Evolutionary conservation across 2,888 invertebrate species (phyloP).

Genomic region (Xestia rhomboidea): DNA sequence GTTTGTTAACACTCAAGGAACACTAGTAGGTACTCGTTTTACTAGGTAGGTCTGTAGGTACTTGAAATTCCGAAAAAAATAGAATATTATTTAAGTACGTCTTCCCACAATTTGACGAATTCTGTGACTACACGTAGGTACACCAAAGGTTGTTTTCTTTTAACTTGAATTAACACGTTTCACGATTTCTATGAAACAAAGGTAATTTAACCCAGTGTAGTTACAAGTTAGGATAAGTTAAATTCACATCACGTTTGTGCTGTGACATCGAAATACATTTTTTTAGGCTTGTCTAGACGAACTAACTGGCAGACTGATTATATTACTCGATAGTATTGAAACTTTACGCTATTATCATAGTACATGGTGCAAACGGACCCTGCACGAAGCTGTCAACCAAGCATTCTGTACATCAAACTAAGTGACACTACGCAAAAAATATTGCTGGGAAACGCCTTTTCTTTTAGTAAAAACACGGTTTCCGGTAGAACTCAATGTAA

Average conservation of each 20-base stretch:
- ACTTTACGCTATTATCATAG: not conserved
- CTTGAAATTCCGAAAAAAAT: not conserved
- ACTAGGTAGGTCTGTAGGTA: not conserved
- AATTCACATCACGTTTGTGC: constrained; percentile 48
- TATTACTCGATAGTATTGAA: constrained; percentile 14
- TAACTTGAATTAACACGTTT: constrained; percentile 1
- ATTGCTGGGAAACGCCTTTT: not conserved
- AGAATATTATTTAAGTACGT: not conserved
- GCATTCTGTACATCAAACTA: not conserved
- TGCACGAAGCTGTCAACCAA: too few species aligned
- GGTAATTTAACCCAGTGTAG: constrained; percentile 29
- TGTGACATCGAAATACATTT: constrained; percentile 25
- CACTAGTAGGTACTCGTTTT: not conserved
- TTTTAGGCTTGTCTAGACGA: constrained; percentile 24
- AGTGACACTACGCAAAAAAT: not conserved
- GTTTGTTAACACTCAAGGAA: not conserved
- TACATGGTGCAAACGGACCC: not conserved
- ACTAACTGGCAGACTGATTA: constrained; percentile 27
- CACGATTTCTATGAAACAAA: constrained; percentile 16
- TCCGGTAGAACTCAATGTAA: not conserved
- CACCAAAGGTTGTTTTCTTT: not conserved
- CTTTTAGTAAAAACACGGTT: not conserved
- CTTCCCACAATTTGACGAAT: not conserved
- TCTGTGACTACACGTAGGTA: not conserved
- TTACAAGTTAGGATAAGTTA: constrained; percentile 11